phyloP scores from a whole-genome alignment of 1,140 invertebrate species.

The Periplaneta americana region DNA sequence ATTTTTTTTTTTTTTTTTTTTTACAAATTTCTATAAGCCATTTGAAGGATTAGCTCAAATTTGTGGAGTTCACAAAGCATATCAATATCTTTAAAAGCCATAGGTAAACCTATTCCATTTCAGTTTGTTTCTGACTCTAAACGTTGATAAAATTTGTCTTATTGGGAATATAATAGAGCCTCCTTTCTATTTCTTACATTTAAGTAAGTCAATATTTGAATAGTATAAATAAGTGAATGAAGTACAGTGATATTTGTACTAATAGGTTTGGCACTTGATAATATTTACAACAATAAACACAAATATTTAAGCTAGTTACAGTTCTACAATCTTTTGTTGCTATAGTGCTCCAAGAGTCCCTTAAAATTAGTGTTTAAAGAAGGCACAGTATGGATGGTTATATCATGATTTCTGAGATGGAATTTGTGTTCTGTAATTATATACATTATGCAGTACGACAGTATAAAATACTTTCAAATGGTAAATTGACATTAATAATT shows the following conservation, averaged over 20 bases:
- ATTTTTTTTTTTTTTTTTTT: no score
- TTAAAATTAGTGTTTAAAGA: background rate
- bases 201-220: no score
- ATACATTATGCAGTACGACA: background rate
- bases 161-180: background rate
- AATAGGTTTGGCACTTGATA: slow-evolving; percentile 8
- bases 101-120: no score
- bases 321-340: background rate
- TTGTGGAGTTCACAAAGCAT: no score
- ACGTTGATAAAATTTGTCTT: no score
- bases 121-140: no score
- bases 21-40: no score
- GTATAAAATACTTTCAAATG: background rate
- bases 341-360: background rate
- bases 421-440: background rate
- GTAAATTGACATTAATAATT: background rate
- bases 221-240: background rate
- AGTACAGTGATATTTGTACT: slow-evolving; percentile 6
- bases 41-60: no score
- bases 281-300: slow-evolving; percentile 1
- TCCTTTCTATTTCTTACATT: background rate
- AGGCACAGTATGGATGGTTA: slow-evolving; percentile 12
- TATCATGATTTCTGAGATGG: background rate
- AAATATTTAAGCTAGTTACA: background rate
- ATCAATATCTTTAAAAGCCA: no score